These are phyloP conservation scores for Protaetia brevitarsis DNA, from an alignment of 1,140 invertebrate genomes.

Conservation along the genomic window DNA sequence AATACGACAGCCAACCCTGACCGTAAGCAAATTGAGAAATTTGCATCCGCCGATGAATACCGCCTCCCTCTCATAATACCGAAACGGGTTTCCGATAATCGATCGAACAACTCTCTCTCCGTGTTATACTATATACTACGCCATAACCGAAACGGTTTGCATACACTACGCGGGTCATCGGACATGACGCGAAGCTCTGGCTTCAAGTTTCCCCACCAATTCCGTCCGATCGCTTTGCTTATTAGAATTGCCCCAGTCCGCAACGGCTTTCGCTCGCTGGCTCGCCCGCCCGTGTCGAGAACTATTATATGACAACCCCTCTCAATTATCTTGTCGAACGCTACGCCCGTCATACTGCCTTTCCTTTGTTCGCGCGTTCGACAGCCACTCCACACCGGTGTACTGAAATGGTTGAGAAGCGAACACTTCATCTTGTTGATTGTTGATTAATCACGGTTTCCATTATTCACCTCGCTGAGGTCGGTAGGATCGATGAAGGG, in stretches of 20 bases:
- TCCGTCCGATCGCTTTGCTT: neutral
- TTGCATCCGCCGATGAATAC: too few relatives aligned
- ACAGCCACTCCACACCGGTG: conserved; percentile 10
- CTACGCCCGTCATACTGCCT: neutral
- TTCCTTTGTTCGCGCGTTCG: neutral
- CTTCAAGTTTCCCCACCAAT: neutral
- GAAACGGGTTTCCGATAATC: too few relatives aligned
- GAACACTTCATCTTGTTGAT: conserved; percentile 12
- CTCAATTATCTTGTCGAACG: conserved; percentile 14
- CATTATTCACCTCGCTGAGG: conserved; percentile 2
- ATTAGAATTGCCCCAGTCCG: neutral
- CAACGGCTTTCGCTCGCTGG: neutral
- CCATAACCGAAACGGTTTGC: neutral
- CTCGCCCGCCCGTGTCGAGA: neutral
- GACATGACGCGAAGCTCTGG: neutral
- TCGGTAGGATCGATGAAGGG: neutral
- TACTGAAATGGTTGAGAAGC: conserved; percentile 7
- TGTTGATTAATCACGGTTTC: conserved; percentile 12
- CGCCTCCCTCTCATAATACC: too few relatives aligned
- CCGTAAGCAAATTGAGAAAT: too few relatives aligned
- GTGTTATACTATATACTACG: too few relatives aligned
- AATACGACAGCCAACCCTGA: too few relatives aligned
- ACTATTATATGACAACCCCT: conserved; percentile 12
- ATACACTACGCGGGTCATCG: neutral
- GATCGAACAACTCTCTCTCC: too few relatives aligned